Evolutionary conservation across 2,113 vertebrate species (phyloP), one percentile per base, ranked within the genome.

Genomic region (Vidua chalybeata): DNA sequence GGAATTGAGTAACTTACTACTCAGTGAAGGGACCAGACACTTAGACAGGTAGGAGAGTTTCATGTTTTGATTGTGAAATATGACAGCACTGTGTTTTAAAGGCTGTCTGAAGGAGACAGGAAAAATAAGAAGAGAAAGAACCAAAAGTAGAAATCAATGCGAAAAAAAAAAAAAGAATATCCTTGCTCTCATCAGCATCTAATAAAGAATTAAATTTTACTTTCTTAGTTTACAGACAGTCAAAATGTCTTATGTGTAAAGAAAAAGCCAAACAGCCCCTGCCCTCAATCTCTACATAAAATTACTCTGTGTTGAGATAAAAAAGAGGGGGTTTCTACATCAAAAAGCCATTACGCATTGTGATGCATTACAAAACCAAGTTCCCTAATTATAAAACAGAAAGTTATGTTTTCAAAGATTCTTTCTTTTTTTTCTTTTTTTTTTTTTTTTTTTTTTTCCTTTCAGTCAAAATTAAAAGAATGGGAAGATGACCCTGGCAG

Each of bases 301-400:
- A 51, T 52, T 66, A 12, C 10, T 64, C 23, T 31, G 16, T 76
- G 21, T 39, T 45, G 19, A 78, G 14, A 67, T 58, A 39, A 71
- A 69, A 62, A 18, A 39, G 9, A 49, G 11, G 23, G 33, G 5
- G 13, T 46, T 89, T 66, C 26, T 62, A 62, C 71, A 81, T 67
- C 26, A 64, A 22, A 82, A 84, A 67, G 3, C 5, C 19, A 46
- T 71, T 2, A 0, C 7, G 20, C 10, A 6, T 56, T 7, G 3
- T 82, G 6, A 56, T 45, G 8, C 26, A 28, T 79, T 85, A 37
- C 18, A 63, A 91, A 84, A 31, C 7, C 27, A 52, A 75, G 28
- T 64, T 79, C 13, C 8, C 19, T 90, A 71, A 67, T 75, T 74
- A 52, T 23, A 64, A 66, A 79, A 12, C 21, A 83, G 59, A 63